Base-by-base conservation (phyloP, 2,113 vertebrate species). In the Lates calcarifer region DNA sequence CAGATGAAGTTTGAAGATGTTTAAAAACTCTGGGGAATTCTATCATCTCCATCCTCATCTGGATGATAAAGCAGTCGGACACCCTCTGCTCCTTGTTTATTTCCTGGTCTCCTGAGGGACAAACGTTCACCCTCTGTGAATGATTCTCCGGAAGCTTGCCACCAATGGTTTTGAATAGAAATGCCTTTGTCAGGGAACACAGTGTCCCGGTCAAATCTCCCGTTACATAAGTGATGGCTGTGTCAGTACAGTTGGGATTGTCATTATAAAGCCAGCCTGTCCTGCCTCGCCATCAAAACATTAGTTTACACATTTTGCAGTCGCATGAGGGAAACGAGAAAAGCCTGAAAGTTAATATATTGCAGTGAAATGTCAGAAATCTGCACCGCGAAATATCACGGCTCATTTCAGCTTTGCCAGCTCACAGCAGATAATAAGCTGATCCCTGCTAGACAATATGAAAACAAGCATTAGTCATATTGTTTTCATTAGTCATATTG, bases 171-270 rank as follows among this genome's bases (percentile, higher is more conserved):
- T 79, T 85, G 82, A 91, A 90, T 74, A 86, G 79, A 86, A 92
- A 87, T 86, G 81, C 86, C 74, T 86, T 84, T 73, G 81, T 93
- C 85, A 82, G 91, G 81, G 91, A 87, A 92, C 91, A 89, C 81
- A 71, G 66, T 79, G 90, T 91, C 80, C 80, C 10, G 70, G 62
- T 87, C 81, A 83, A 76, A 89, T 78, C 66, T 84, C 80, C 56
- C 49, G 33, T 93, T 93, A 78, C 76, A 81, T 91, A 89, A 94
- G 67, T 53, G 2, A 4, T 63, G 68, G 37, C 67, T 80, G 62
- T 41, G 61, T 91, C 68, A 31, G 77, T 77, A 89, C 89, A 68
- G 73, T 85, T 22, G 15, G 82, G 75, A 71, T 77, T 69, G 81
- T 63, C 67, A 56, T 69, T 62, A 68, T 77, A 62, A 80, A 74